phyloP scores from a whole-genome alignment of 2,888 invertebrate genomes.

The Euzetes globulus region DNA sequence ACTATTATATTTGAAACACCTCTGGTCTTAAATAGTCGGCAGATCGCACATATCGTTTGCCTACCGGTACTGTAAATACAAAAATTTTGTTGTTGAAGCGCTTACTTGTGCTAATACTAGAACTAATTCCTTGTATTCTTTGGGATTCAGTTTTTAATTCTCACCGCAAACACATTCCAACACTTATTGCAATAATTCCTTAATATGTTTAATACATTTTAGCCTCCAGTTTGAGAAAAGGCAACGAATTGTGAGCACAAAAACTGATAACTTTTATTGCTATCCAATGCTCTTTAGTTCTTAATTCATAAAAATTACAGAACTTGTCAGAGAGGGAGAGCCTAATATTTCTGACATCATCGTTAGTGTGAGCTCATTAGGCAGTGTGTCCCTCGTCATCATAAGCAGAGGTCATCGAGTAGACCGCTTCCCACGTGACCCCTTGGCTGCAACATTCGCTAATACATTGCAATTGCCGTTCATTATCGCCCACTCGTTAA shows the following conservation, averaged over 20 bases:
- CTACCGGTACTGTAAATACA: background rate
- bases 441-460: background rate
- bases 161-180: constrained; percentile 20
- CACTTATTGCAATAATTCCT: constrained; percentile 6
- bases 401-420: constrained; percentile 4
- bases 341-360: constrained; percentile 11
- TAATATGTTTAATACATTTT: background rate
- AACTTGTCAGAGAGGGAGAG: too few relatives aligned
- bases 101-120: background rate
- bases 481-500: constrained; percentile 1
- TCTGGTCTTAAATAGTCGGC: background rate
- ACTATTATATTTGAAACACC: background rate
- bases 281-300: background rate
- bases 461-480: background rate
- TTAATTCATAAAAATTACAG: too few relatives aligned
- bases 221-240: too few relatives aligned
- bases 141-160: constrained; percentile 11
- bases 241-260: background rate
- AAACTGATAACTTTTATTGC: background rate
- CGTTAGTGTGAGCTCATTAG: background rate
- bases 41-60: background rate
- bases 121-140: constrained; percentile 5
- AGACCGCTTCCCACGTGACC: constrained; percentile 18
- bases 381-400: background rate
- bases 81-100: background rate